Conservation (phyloP, 2,888 invertebrate species). For the Zhengitettix transpicula region DNA sequence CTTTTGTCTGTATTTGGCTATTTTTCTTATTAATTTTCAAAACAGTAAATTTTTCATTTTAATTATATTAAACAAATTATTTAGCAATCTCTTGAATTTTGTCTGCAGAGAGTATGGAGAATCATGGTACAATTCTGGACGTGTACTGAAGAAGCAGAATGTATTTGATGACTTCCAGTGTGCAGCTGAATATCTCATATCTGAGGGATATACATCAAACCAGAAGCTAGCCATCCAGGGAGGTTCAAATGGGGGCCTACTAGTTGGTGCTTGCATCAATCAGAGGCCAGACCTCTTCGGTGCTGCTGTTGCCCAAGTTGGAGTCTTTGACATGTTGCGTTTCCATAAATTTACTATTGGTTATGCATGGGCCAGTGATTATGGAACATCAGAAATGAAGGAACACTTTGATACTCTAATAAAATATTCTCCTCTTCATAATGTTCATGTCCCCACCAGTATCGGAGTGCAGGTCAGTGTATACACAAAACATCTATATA, state of each 20-base stretch:
- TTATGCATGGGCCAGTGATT: conserved; percentile 94
- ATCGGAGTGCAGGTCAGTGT: conserved; percentile 21
- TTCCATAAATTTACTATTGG: conserved; percentile 98
- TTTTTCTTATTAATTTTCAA: too few relatives aligned
- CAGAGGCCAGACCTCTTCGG: conserved; percentile 91
- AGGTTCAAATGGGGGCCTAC: conserved; percentile 90
- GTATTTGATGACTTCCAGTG: conserved; percentile 91
- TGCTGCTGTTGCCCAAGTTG: conserved; percentile 84
- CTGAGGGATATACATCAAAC: conserved; percentile 59
- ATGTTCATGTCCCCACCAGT: conserved; percentile 50
- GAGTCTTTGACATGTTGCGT: conserved; percentile 92
- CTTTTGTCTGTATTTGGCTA: neutral
- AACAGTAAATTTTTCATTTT: neutral
- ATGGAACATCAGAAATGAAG: conserved; percentile 74
- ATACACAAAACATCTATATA: too few relatives aligned
- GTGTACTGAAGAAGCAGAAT: conserved; percentile 86
- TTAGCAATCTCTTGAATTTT: neutral
- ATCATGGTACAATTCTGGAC: conserved; percentile 90
- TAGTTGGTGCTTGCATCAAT: conserved; percentile 89
- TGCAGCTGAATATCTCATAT: conserved; percentile 76
- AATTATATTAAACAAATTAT: neutral
- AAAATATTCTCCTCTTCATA: conserved; percentile 89
- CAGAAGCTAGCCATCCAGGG: conserved; percentile 75
- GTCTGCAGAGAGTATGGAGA: conserved; percentile 79
- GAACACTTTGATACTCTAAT: conserved; percentile 72